Conservation (phyloP, 2,888 invertebrate species). For the Melitaea athalia region DNA sequence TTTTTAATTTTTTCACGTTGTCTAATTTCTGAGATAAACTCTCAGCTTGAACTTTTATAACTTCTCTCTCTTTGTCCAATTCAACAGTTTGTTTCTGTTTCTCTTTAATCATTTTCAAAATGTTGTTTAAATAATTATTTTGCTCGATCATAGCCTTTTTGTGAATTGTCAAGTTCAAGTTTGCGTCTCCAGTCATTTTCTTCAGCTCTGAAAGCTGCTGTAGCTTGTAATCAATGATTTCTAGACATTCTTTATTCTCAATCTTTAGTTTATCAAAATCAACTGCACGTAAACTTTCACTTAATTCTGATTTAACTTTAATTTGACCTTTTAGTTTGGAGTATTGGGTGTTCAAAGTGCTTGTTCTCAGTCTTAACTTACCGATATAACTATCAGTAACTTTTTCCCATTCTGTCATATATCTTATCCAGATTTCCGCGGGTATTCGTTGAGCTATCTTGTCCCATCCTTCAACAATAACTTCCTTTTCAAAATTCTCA, state of each 20-base stretch:
- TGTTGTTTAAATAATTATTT: slow-evolving; percentile 63
- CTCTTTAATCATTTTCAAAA: slow-evolving; percentile 64
- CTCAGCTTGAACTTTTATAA: slow-evolving; percentile 66
- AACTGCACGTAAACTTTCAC: slow-evolving; percentile 81
- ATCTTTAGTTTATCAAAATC: slow-evolving; percentile 85
- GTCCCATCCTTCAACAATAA: slow-evolving; percentile 80
- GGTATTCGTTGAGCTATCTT: slow-evolving; percentile 83
- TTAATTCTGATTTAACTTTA: slow-evolving; percentile 80
- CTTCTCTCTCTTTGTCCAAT: slow-evolving; percentile 66
- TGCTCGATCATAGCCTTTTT: slow-evolving; percentile 82
- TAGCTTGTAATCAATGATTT: slow-evolving; percentile 80
- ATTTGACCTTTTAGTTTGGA: slow-evolving; percentile 80
- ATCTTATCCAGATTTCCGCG: slow-evolving; percentile 82
- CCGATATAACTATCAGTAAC: slow-evolving; percentile 79
- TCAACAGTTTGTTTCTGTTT: slow-evolving; percentile 66
- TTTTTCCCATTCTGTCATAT: slow-evolving; percentile 84
- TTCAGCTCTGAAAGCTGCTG: slow-evolving; percentile 80
- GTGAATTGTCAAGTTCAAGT: slow-evolving; percentile 78
- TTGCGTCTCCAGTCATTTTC: slow-evolving; percentile 82
- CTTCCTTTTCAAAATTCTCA: slow-evolving; percentile 75
- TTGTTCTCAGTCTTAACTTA: slow-evolving; percentile 81
- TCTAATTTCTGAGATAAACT: slow-evolving; percentile 60
- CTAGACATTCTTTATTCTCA: slow-evolving; percentile 78
- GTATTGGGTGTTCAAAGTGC: slow-evolving; percentile 79
- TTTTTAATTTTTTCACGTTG: slow-evolving; percentile 62